Evolutionary conservation across 2,888 invertebrate genomes (phyloP).

Genomic region (Timandra comae): DNA sequence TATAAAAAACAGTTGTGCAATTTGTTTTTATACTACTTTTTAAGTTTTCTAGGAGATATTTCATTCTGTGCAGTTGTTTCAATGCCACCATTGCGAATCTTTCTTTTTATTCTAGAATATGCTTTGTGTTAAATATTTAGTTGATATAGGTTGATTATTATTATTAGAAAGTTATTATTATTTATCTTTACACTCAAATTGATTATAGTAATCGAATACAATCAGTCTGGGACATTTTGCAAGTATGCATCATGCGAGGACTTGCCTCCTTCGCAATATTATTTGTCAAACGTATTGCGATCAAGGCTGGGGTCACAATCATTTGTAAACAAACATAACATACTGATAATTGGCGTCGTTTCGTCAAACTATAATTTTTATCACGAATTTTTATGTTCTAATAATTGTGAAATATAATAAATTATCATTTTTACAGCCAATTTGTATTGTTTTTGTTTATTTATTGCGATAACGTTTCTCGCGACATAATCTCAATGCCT

Average conservation of each 20-base stretch:
- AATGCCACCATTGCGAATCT: slow-evolving; percentile 54
- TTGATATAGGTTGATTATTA: slow-evolving; percentile 56
- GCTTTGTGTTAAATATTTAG: slow-evolving; percentile 71
- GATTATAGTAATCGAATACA: slow-evolving; percentile 47
- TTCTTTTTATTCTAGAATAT: slow-evolving; percentile 63
- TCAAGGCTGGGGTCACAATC: slow-evolving; percentile 46
- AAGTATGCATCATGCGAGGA: slow-evolving; percentile 36
- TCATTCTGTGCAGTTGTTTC: slow-evolving; percentile 36
- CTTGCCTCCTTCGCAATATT: slow-evolving; percentile 10
- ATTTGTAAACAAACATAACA: slow-evolving; percentile 24
- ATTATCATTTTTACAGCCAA: slow-evolving; percentile 66
- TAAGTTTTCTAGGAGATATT: slow-evolving; percentile 27
- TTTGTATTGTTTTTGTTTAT: slow-evolving; percentile 1
- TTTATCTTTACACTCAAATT: slow-evolving; percentile 71
- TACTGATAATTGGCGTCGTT: slow-evolving; percentile 16
- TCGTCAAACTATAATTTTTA: slow-evolving; percentile 44
- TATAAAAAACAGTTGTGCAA: slow-evolving; percentile 9
- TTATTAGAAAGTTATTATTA: slow-evolving; percentile 70
- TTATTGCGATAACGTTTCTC: not conserved
- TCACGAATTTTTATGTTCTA: slow-evolving; percentile 59
- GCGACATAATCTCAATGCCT: too few relatives aligned
- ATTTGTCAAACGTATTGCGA: slow-evolving; percentile 21
- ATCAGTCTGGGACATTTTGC: slow-evolving; percentile 36
- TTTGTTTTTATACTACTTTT: slow-evolving; percentile 9
- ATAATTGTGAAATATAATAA: slow-evolving; percentile 73